Conservation (phyloP, 2,797 vertebrate species). For the Sebastes trivittatus region DNA sequence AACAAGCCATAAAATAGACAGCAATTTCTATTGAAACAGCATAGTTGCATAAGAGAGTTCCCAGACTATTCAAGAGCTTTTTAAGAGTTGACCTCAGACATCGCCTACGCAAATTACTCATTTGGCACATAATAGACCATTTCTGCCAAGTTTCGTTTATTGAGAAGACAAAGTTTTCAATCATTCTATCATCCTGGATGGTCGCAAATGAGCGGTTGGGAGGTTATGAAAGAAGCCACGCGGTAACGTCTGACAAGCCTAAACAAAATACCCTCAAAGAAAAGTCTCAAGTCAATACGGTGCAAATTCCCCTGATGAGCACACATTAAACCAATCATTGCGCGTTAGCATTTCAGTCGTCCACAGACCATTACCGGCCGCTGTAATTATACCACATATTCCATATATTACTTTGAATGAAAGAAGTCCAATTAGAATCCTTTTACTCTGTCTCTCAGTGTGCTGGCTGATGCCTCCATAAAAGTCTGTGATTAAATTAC, state of each 20-base stretch:
- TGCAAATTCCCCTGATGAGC: conserved; percentile 59
- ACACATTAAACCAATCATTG: conserved; percentile 63
- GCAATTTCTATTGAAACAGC: conserved; percentile 32
- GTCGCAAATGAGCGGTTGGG: conserved; percentile 28
- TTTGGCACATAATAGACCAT: conserved; percentile 45
- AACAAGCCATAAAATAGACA: conserved; percentile 17
- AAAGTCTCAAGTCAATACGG: conserved; percentile 57
- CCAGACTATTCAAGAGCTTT: conserved; percentile 50
- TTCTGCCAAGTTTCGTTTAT: conserved; percentile 76
- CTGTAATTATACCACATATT: conserved; percentile 77
- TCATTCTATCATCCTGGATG: conserved; percentile 15
- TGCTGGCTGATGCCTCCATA: conserved; percentile 73
- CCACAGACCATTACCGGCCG: conserved; percentile 59
- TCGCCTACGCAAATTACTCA: conserved; percentile 71
- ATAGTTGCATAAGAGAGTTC: conserved; percentile 32
- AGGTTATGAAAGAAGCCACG: conserved; percentile 43
- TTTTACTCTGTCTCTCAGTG: conserved; percentile 71
- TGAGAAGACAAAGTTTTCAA: conserved; percentile 59
- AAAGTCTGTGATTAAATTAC: conserved; percentile 78
- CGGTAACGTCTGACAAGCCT: conserved; percentile 31
- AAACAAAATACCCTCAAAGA: conserved; percentile 55
- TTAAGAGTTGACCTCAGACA: conserved; percentile 57
- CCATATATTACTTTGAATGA: conserved; percentile 77
- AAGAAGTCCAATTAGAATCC: conserved; percentile 78
- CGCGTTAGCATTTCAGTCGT: conserved; percentile 63